Evolutionary conservation across 2,888 invertebrate genomes (phyloP).

Genomic region (Sinhomidia bicolor): DNA sequence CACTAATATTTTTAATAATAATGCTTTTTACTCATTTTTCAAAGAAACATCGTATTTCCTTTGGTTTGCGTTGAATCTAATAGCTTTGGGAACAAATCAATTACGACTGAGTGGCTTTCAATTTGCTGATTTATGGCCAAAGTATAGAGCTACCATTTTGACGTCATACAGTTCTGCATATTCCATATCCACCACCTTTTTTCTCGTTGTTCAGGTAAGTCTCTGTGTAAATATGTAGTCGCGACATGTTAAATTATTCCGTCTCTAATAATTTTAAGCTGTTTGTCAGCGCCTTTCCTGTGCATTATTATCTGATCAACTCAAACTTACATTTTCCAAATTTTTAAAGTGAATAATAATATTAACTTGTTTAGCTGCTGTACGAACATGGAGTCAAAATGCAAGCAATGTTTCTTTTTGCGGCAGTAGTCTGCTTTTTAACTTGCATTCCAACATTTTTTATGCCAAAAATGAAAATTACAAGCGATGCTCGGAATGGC

Average conservation of each 20-base stretch:
- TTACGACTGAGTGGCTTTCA: slow-evolving; percentile 76
- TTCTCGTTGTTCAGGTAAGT: slow-evolving; percentile 76
- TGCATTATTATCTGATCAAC: background rate
- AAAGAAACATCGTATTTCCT: slow-evolving; percentile 74
- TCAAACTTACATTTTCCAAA: background rate
- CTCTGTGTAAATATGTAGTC: too few relatives aligned
- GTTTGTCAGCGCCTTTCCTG: background rate
- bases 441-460: slow-evolving; percentile 76
- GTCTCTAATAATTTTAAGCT: background rate
- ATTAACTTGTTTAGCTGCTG: slow-evolving; percentile 64
- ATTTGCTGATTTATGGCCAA: slow-evolving; percentile 77
- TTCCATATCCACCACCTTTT: slow-evolving; percentile 78
- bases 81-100: slow-evolving; percentile 77
- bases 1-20: too few relatives aligned
- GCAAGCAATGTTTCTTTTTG: slow-evolving; percentile 59
- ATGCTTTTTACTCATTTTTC: background rate
- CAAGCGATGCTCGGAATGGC: background rate
- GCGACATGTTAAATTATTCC: too few relatives aligned
- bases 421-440: slow-evolving; percentile 62
- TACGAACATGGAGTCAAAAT: slow-evolving; percentile 69
- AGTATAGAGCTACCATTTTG: slow-evolving; percentile 74
- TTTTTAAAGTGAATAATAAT: background rate
- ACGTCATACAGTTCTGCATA: slow-evolving; percentile 77
- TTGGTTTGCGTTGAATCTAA: slow-evolving; percentile 77
- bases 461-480: slow-evolving; percentile 75